Percentiles rank a stretch among this genome's conserved stretches.
Evolutionary conservation across 2,888 invertebrate species (phyloP).

Genomic region (Lordiphosa andalusiaca): DNA sequence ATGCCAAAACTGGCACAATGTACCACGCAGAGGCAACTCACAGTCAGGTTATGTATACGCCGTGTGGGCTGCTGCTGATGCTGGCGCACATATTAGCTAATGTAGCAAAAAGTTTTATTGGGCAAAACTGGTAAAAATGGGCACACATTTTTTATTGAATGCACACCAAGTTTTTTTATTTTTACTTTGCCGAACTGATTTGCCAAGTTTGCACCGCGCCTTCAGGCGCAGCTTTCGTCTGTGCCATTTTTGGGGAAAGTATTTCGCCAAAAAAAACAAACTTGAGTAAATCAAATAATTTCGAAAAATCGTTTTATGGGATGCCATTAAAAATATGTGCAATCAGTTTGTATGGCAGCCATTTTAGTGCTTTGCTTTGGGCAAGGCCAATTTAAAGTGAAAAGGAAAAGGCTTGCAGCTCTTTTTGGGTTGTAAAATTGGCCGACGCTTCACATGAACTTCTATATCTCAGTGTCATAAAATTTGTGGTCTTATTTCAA

Average conservation of each 20-base stretch:
- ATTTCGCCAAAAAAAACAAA: background rate
- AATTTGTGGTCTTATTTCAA: too few relatives aligned
- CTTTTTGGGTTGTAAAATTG: too few relatives aligned
- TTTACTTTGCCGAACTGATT: conserved; percentile 25
- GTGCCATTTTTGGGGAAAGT: background rate
- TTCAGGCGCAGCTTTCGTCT: conserved; percentile 1
- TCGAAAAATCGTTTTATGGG: too few relatives aligned
- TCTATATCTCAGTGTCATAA: too few relatives aligned
- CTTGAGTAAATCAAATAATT: too few relatives aligned
- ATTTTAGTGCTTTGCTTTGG: too few relatives aligned
- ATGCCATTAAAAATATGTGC: too few relatives aligned
- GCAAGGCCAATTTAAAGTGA: too few relatives aligned
- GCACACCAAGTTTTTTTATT: conserved; percentile 24
- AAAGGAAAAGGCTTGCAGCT: too few relatives aligned
- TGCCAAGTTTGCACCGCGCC: conserved; percentile 7
- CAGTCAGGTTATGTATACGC: conserved; percentile 59
- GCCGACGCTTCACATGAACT: too few relatives aligned
- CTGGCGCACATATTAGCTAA: conserved; percentile 53
- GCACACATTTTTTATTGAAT: conserved; percentile 31
- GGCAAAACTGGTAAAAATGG: conserved; percentile 12
- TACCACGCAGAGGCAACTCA: conserved; percentile 31
- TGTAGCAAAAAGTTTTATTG: conserved; percentile 37
- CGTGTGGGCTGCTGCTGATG: conserved; percentile 12
- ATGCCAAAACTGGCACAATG: conserved; percentile 61
- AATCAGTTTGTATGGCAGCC: too few relatives aligned